Base-by-base conservation (phyloP, 2,888 invertebrate species). In the Saturnia japonica region DNA sequence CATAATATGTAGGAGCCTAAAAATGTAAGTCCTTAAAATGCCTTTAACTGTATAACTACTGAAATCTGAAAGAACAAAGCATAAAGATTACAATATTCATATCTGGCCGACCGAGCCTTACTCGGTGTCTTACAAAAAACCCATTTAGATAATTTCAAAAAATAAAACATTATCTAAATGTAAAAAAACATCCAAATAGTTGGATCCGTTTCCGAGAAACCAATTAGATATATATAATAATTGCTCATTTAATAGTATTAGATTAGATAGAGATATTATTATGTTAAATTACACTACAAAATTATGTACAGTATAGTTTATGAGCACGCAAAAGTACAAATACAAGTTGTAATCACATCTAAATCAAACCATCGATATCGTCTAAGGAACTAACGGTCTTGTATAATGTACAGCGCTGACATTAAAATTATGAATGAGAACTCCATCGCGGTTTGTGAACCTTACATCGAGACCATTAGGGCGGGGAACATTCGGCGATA, bases 351-450 rank as follows among this genome's bases (percentile, higher is more conserved):
- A 68, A 70, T 73, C 78, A 80, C 77, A 79, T 81, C 80, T 82
- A 86, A 88, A 88, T 87, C 86, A 87, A 82, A 86, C 83, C 85
- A 81, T 85, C 85, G 85, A 85, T 87, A 87, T 85, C 83, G 82
- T 81, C 82, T 81, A 80, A 85, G 83, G 87, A 84, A 86, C 22
- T 54, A 54, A 54, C 88, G 87, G 90, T 89, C 85, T 83, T 85
- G 85, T 84, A 81, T 78, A 72, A 74, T 80, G 57, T 28, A 60
- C 25, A 60, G 28, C 57, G 40, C 80, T 78, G 77, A 80, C 76
- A 76, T 76, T 78, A 84, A 84, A 87, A 89, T 91, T 91, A 91
- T 91, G 91, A 91, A 91, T 89, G 87, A 85, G 84, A 78, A 80
- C 81, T 79, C 75, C 82, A 81, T 79, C 81, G 88, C 87, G 85